phyloP scores from a whole-genome alignment of 30 jellyfish, hydroid and myxozoan genomes.

The Morbakka virulenta region DNA sequence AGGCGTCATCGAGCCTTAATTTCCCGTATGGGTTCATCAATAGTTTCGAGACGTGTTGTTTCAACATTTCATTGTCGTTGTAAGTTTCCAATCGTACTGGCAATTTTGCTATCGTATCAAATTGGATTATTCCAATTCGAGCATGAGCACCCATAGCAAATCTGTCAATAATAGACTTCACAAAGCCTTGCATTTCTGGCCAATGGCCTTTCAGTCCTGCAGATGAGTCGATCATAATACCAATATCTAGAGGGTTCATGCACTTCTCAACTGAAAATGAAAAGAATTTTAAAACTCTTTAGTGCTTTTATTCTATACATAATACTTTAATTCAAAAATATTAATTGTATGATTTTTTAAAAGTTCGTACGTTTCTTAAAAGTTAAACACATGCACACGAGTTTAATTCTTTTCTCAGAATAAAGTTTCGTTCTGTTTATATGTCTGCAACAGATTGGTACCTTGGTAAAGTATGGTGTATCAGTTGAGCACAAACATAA shows the following conservation, averaged over 20 bases:
- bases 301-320: too few species aligned
- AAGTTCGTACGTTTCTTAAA: too few species aligned
- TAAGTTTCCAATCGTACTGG: slow-evolving; percentile 77
- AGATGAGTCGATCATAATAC: slow-evolving; percentile 82
- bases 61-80: slow-evolving; percentile 63
- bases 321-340: too few species aligned
- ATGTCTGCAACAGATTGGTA: too few species aligned
- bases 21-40: slow-evolving; percentile 85
- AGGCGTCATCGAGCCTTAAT: slow-evolving; percentile 84
- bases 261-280: slow-evolving; percentile 36
- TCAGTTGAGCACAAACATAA: too few species aligned
- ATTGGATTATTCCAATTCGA: slow-evolving; percentile 84
- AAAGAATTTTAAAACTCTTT: neutral
- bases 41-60: slow-evolving; percentile 50
- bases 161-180: slow-evolving; percentile 44
- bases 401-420: too few species aligned
- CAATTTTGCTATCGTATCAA: slow-evolving; percentile 81
- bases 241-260: slow-evolving; percentile 73
- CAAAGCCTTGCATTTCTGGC: slow-evolving; percentile 75
- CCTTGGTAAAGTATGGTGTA: too few species aligned
- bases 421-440: too few species aligned
- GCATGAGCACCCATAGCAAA: slow-evolving; percentile 82
- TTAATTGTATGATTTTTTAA: too few species aligned
- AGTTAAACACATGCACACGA: too few species aligned
- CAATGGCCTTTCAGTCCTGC: slow-evolving; percentile 84